Conservation (phyloP, 2,797 vertebrate species). For the Silurus lanzhouensis region DNA sequence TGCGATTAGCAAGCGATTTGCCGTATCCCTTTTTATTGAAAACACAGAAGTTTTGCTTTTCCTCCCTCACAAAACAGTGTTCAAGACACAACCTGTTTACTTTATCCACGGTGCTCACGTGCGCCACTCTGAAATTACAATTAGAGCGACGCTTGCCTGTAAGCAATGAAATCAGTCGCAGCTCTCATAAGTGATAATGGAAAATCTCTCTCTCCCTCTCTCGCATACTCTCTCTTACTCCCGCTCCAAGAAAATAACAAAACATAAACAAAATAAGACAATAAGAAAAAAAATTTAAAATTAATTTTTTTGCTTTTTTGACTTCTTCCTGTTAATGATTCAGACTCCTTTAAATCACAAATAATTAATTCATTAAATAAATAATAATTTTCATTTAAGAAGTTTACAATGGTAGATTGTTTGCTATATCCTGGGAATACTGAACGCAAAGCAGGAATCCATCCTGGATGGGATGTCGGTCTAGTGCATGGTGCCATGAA, state of each 20-base stretch:
- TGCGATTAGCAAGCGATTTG: not conserved
- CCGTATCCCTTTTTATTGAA: not conserved
- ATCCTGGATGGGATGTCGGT: not conserved
- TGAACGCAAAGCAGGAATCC: not conserved
- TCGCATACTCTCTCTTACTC: too few relatives aligned
- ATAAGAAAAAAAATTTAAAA: conserved; percentile 10
- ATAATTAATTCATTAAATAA: not conserved
- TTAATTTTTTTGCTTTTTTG: conserved; percentile 22
- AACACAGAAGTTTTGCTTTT: not conserved
- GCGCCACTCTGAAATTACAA: conserved; percentile 36
- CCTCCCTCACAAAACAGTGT: conserved; percentile 25
- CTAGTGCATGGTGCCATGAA: not conserved
- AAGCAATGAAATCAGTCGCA: conserved; percentile 55
- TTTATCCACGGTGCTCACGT: conserved; percentile 19
- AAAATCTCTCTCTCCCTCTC: conserved; percentile 19
- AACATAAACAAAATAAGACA: too few relatives aligned
- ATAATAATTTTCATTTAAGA: not conserved
- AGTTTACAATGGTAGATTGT: not conserved
- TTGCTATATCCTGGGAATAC: not conserved
- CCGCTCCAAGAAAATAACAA: not conserved
- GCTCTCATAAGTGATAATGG: conserved; percentile 57
- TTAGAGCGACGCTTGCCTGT: conserved; percentile 51
- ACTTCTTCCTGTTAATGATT: conserved; percentile 18
- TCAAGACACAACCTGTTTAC: conserved; percentile 41
- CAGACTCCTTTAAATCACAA: not conserved